phyloP scores from a whole-genome alignment of 1,140 invertebrate species.

The Drosophila punjabiensis region DNA sequence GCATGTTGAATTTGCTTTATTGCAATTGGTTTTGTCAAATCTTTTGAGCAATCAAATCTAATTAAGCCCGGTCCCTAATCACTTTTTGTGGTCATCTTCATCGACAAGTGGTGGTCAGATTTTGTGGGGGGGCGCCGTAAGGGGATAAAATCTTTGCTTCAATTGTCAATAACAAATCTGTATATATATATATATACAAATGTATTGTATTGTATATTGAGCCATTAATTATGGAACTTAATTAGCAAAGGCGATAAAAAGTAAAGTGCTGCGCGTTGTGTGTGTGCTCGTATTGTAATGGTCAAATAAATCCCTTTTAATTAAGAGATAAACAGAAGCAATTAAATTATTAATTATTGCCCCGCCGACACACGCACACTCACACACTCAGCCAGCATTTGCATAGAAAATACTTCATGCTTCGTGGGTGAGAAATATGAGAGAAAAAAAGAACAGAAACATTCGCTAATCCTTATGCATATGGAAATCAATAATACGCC shows the following conservation, averaged over 20 bases:
- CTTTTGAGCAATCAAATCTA: slow-evolving; percentile 83
- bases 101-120: slow-evolving; percentile 22
- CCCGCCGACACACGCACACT: slow-evolving; percentile 20
- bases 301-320: slow-evolving; percentile 84
- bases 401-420: slow-evolving; percentile 55
- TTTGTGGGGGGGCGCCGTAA: background rate
- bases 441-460: slow-evolving; percentile 1
- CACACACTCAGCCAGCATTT: slow-evolving; percentile 15
- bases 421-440: slow-evolving; percentile 32
- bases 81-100: slow-evolving; percentile 69
- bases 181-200: background rate
- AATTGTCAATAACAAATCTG: slow-evolving; percentile 33
- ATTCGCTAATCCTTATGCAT: slow-evolving; percentile 45
- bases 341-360: slow-evolving; percentile 84
- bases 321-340: slow-evolving; percentile 85
- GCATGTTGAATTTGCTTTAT: slow-evolving; percentile 62
- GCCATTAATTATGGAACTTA: slow-evolving; percentile 79
- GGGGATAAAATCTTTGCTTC: slow-evolving; percentile 12
- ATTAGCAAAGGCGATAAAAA: slow-evolving; percentile 81
- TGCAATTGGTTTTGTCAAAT: slow-evolving; percentile 58
- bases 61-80: slow-evolving; percentile 72
- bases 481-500: slow-evolving; percentile 62
- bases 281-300: slow-evolving; percentile 44
- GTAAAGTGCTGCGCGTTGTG: slow-evolving; percentile 53
- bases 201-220: slow-evolving; percentile 1